These are phyloP conservation scores for Parnassius orleans DNA, from an alignment of 2,888 invertebrate genomes.

Conservation along the genomic window DNA sequence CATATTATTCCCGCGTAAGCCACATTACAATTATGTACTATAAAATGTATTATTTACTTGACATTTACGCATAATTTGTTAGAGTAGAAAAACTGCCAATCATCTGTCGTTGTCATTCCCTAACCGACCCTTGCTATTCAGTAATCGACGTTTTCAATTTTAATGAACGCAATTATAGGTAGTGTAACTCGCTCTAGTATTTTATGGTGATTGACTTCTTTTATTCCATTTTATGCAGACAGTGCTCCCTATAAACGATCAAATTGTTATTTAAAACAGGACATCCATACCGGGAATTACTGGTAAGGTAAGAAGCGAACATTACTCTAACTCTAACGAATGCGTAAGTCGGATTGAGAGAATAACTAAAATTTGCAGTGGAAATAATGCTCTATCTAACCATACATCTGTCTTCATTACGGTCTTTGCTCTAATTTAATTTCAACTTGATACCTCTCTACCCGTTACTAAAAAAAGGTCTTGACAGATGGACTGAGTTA, in stretches of 20 bases:
- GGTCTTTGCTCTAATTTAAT: too few species aligned
- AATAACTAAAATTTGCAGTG: too few species aligned
- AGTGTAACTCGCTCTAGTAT: conserved; percentile 5
- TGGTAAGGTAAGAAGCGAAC: too few species aligned
- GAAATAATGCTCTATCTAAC: too few species aligned
- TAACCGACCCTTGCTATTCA: conserved; percentile 10
- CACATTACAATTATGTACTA: not conserved
- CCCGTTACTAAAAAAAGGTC: too few species aligned
- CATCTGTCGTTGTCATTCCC: conserved; percentile 18
- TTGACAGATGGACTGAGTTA: too few species aligned
- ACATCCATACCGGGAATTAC: too few species aligned
- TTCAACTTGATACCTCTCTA: too few species aligned
- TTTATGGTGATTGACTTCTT: conserved; percentile 7
- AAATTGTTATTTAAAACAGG: too few species aligned
- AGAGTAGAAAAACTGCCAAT: conserved; percentile 20
- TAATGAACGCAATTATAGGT: conserved; percentile 15
- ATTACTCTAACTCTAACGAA: too few species aligned
- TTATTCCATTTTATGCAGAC: not conserved
- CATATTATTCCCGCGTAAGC: not conserved
- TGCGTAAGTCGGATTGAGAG: too few species aligned
- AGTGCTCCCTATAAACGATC: not conserved
- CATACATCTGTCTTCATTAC: too few species aligned
- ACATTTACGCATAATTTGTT: conserved; percentile 13
- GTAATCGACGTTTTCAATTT: conserved; percentile 6
- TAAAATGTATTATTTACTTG: conserved; percentile 17